Base-by-base conservation (phyloP, 35 echinoderm and acorn worm genomes). In the Lytechinus variegatus region DNA sequence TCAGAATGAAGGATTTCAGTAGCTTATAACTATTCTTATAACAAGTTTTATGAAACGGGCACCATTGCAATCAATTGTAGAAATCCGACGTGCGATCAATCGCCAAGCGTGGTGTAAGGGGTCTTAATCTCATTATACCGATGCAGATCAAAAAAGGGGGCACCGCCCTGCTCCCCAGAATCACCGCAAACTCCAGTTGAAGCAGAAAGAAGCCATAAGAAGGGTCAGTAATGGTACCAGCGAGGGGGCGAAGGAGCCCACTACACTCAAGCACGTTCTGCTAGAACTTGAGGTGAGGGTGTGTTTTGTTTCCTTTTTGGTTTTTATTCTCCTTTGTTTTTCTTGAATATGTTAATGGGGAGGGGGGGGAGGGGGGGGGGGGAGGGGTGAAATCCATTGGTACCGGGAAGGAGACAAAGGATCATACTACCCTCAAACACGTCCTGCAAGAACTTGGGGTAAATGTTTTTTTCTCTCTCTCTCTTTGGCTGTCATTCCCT, bases 111-210 rank as follows among this genome's bases (percentile, higher is more conserved):
- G 33, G 33, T 44, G 33, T 44, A 44, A 44, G 33, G 33, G 33
- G 33, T 44, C 33, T 44, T 44, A 44, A 44, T 44, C 33, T 44
- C 33, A 44, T 44, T 44, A 44, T 44, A 58, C 13, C 56, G 13
- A 58, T 58, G 10, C 92, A 54, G 92, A 93, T 27, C 8, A 54
- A 4, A 93, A 93, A 27, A 93, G 55, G 92, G 92, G 92, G n/a
- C 92, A 93, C 24, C 92, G 92, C 27, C 92, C 92, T 53, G 92
- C 92, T n/a, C 92, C 92, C 27, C 92, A 93, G 13, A 53, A 33
- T 54, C 55, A 55, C 54, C 92, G 92, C 11, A 93, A 93, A 24
- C 92, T 93, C 52, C 53, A 14, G 10, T 24, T 10, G 1, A 93
- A 93, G 27, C 92, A 93, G 92, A 93, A 57, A 9, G 28, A 57